These are phyloP conservation scores for Rapana venosa DNA, from an alignment of 2,888 invertebrate species.

Conservation along the genomic window DNA sequence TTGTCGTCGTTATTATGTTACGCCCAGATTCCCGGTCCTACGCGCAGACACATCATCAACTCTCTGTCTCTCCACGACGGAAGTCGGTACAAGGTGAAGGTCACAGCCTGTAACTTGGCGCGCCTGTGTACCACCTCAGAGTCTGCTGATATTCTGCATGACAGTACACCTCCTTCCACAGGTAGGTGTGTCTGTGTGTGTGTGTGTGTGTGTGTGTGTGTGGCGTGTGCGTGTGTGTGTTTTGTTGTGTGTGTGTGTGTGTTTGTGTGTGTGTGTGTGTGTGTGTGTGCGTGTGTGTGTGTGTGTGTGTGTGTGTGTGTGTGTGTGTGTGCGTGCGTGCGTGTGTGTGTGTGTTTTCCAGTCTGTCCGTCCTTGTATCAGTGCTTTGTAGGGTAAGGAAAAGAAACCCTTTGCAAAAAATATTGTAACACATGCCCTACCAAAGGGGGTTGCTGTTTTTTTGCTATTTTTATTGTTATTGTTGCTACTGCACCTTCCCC, in stretches of 20 bases:
- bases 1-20: neutral
- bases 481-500: too few relatives aligned
- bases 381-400: too few relatives aligned
- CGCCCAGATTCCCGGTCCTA: conserved; percentile 42
- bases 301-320: conserved; percentile 14
- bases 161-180: conserved; percentile 46
- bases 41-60: conserved; percentile 39
- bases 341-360: neutral
- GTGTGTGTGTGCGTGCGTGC: neutral
- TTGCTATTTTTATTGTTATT: too few relatives aligned
- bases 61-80: conserved; percentile 53
- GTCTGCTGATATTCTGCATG: conserved; percentile 43
- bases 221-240: conserved; percentile 11
- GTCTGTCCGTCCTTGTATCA: neutral
- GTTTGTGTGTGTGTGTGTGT: conserved; percentile 12
- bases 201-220: conserved; percentile 15
- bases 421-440: too few relatives aligned
- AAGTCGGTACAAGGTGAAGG: conserved; percentile 53
- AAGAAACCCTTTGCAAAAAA: too few relatives aligned
- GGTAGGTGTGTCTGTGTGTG: conserved; percentile 40
- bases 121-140: conserved; percentile 50
- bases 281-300: neutral
- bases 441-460: too few relatives aligned
- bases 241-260: neutral
- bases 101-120: conserved; percentile 57